phyloP scores from a whole-genome alignment of 2,113 vertebrate species.

The Turnix velox region DNA sequence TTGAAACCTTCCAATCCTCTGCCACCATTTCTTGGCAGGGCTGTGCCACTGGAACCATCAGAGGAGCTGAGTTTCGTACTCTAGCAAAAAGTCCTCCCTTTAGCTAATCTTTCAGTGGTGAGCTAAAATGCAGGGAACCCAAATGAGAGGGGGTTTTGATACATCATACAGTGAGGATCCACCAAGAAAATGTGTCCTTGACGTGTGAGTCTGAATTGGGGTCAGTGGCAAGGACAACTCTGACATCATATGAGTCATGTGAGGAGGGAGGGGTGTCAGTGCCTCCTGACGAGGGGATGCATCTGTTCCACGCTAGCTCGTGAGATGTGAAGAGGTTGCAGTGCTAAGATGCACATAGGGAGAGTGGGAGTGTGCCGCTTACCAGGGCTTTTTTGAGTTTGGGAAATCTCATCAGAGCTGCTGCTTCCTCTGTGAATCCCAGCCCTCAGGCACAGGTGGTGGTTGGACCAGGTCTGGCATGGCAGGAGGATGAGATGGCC shows the following conservation, averaged over 20 bases:
- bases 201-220: constrained; percentile 52
- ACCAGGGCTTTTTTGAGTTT: constrained; percentile 70
- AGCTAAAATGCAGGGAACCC: neutral
- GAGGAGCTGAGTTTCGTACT: constrained; percentile 8
- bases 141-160: neutral
- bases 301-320: constrained; percentile 68
- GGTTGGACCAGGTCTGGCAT: accelerated
- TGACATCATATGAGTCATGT: constrained; percentile 69
- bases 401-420: constrained; percentile 63
- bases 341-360: constrained; percentile 71
- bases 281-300: constrained; percentile 59
- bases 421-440: constrained; percentile 46
- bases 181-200: constrained; percentile 16
- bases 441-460: neutral
- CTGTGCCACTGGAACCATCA: neutral
- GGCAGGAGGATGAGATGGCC: neutral
- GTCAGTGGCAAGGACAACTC: constrained; percentile 63
- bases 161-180: neutral
- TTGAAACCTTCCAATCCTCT: neutral
- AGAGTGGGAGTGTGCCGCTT: constrained; percentile 67
- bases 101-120: neutral
- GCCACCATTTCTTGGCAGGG: accelerated
- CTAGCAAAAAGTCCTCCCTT: neutral
- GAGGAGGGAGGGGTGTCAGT: constrained; percentile 58
- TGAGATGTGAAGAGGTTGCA: constrained; percentile 69